A percentile compares a stretch with the other conserved stretches of the same genome.
Conservation (phyloP, 1,140 invertebrate species). For the Neomicropteryx cornuta region DNA sequence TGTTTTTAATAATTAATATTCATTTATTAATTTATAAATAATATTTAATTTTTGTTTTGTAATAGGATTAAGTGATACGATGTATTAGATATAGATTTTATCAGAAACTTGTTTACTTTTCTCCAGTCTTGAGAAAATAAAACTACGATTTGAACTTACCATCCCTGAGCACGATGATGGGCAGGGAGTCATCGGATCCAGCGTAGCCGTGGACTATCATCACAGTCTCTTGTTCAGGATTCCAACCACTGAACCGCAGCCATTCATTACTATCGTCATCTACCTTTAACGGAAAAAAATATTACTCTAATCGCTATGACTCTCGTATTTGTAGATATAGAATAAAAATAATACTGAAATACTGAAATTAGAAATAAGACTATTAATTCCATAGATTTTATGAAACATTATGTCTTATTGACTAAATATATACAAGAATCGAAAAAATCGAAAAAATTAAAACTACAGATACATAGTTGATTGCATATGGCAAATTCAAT, state of each 20-base stretch:
- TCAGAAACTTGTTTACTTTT: too few species aligned
- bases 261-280: constrained; percentile 47
- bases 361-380: background rate
- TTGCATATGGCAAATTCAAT: too few species aligned
- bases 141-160: constrained; percentile 25
- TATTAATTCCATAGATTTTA: background rate
- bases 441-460: background rate
- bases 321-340: constrained; percentile 8
- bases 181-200: constrained; percentile 54
- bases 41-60: too few species aligned
- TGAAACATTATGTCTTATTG: background rate
- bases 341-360: background rate
- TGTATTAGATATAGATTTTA: too few species aligned
- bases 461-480: background rate
- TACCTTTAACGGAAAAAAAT: constrained; percentile 24
- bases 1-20: too few species aligned
- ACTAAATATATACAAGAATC: background rate
- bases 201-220: constrained; percentile 64
- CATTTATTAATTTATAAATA: too few species aligned
- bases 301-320: background rate
- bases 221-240: constrained; percentile 53
- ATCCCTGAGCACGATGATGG: constrained; percentile 53
- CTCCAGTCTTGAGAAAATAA: too few species aligned
- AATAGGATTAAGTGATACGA: too few species aligned
- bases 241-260: constrained; percentile 52